These are phyloP conservation scores for Xestia ashworthii DNA, from an alignment of 2,888 invertebrate genomes.

Conservation along the genomic window DNA sequence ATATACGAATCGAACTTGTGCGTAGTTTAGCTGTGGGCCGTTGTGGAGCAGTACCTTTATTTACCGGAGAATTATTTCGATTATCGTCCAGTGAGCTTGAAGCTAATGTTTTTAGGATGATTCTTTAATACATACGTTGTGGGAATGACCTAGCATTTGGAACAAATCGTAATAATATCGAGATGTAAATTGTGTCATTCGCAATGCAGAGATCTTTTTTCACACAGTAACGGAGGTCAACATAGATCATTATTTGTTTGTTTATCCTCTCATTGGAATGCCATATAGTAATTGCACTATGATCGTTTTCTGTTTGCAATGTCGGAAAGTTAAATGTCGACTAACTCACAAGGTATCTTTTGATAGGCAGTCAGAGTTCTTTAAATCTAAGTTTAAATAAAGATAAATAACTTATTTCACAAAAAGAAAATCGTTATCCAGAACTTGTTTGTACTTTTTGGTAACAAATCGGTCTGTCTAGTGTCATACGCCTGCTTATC, in stretches of 20 bases:
- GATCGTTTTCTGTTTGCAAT: no score
- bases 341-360: not conserved
- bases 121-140: constrained; percentile 39
- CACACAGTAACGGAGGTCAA: not conserved
- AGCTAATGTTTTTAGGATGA: constrained; percentile 45
- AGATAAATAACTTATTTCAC: no score
- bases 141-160: constrained; percentile 53
- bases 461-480: no score
- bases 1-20: not conserved
- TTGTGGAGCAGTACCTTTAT: not conserved
- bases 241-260: constrained; percentile 4
- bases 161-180: constrained; percentile 11
- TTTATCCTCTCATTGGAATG: not conserved
- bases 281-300: not conserved
- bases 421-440: no score
- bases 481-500: no score
- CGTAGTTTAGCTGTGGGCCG: not conserved
- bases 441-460: no score
- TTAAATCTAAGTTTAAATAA: no score
- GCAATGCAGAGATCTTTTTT: not conserved
- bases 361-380: no score
- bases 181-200: not conserved
- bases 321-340: not conserved
- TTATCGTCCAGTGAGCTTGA: constrained; percentile 9
- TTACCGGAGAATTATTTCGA: constrained; percentile 5